Evolutionary conservation across 2,113 vertebrate species (phyloP), one percentile per base, ranked within the genome.

Genomic region (Melanerpes formicivorus): DNA sequence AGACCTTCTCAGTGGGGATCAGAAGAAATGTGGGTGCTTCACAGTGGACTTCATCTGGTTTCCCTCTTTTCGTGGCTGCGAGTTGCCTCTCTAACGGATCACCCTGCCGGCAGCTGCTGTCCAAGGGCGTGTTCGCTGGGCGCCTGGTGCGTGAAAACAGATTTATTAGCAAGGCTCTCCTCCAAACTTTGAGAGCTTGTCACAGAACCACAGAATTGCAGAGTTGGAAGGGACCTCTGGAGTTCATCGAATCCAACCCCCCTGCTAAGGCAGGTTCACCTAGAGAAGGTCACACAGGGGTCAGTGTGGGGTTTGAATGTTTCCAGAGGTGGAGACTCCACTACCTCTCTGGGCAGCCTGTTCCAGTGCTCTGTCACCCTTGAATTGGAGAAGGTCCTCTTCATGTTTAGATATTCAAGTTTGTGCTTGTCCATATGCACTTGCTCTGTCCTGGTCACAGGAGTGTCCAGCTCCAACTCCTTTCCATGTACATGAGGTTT

Each of bases 41-140:
- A 2, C 2, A 10, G 65, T 8, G 2, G 60, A 6, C 81, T 90
- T 26, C 21, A 48, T 30, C 37, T 71, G 55, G 2, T 94, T 92
- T 85, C 70, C 44, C 32, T 75, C n/a, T 88, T 66, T 32, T 67
- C 37, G 19, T 34, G 69, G 16, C 9, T 73, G 64, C 2, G 0
- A 77, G 69, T 40, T 89, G 21, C 27, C 5, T 46, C 30, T 80
- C 84, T 32, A 58, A 60, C 64, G 42, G 19, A 74, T 90, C 40
- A n/a, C 19, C 37, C 58, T 1, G 3, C 46, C 50, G 58, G 70
- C 58, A 95, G 88, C 89, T 42, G 23, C 81, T 93, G 30, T 95
- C 82, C 74, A 73, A 92, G 86, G 93, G 93, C 1, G 82, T 95
- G 88, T 91, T 88, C 16, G 10, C 4, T 81, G 40, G 52, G 66